phyloP scores from a whole-genome alignment of 2,113 vertebrate species.

The Laticauda colubrina region DNA sequence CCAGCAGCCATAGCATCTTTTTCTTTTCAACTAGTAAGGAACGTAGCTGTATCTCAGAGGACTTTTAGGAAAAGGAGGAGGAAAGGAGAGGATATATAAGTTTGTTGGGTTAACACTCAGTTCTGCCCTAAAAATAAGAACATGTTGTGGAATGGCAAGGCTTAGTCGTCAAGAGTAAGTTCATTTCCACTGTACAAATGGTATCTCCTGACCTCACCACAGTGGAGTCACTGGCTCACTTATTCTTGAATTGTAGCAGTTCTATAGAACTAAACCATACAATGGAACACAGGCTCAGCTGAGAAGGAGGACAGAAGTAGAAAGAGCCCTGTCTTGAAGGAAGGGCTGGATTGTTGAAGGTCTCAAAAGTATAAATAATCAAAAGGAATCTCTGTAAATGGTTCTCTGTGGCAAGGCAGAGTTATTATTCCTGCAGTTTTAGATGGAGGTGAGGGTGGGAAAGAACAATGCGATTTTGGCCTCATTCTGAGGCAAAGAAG shows the following conservation, averaged over 20 bases:
- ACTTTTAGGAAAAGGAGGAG: background rate
- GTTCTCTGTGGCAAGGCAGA: background rate
- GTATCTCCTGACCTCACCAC: constrained; percentile 26
- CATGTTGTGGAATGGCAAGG: constrained; percentile 14
- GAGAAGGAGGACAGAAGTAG: constrained; percentile 14
- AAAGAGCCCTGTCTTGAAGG: background rate
- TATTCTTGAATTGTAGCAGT: background rate
- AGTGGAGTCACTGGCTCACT: background rate
- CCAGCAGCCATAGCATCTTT: background rate
- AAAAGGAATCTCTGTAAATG: background rate
- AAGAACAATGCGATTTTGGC: background rate
- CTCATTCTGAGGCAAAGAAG: background rate
- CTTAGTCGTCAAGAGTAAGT: constrained; percentile 11
- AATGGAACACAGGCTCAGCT: background rate
- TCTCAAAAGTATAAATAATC: background rate
- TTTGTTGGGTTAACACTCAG: background rate
- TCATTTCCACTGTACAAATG: background rate
- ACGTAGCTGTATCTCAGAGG: background rate
- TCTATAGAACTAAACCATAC: constrained; percentile 29
- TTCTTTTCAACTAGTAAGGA: background rate
- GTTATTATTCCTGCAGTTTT: background rate
- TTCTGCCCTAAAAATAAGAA: background rate
- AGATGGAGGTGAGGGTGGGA: background rate
- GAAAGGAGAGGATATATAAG: background rate
- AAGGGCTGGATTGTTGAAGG: background rate